Evolutionary conservation across 2,797 vertebrate genomes (phyloP).

Genomic region (Alcedo atthis): DNA sequence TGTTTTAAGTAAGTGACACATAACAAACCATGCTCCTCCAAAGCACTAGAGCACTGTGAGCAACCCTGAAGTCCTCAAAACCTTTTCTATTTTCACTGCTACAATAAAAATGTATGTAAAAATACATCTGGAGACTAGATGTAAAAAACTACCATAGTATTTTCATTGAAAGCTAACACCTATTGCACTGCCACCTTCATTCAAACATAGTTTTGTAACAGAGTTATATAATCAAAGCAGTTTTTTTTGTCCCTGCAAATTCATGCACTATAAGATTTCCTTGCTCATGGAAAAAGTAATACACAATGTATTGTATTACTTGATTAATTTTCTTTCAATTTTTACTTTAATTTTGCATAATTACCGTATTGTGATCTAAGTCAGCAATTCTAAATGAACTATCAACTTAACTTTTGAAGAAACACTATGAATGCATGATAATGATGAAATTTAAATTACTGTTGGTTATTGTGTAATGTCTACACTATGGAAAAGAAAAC

Average conservation of each 20-base stretch:
- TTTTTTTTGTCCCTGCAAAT: not conserved
- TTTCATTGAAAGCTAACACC: not conserved
- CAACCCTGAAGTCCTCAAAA: not conserved
- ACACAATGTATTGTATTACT: not conserved
- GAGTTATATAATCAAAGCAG: not conserved
- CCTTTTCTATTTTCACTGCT: not conserved
- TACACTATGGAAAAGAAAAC: not conserved
- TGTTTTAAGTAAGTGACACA: not conserved
- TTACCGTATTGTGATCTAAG: constrained; percentile 46
- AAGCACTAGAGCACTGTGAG: not conserved
- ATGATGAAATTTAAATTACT: not conserved
- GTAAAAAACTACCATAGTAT: not conserved
- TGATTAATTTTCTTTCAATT: constrained; percentile 46
- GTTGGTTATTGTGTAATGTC: not conserved
- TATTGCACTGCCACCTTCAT: not conserved
- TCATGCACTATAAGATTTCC: not conserved
- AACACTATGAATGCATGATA: not conserved
- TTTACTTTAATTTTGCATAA: constrained; percentile 51
- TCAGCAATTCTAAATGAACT: constrained; percentile 36
- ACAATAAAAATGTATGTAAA: not conserved
- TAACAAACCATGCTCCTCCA: not conserved
- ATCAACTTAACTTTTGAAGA: constrained; percentile 52
- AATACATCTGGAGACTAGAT: not conserved
- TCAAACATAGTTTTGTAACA: not conserved
- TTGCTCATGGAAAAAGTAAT: not conserved